Conservation (phyloP, 2,113 vertebrate genomes). For the Ptilorrhoa leucosticta region DNA sequence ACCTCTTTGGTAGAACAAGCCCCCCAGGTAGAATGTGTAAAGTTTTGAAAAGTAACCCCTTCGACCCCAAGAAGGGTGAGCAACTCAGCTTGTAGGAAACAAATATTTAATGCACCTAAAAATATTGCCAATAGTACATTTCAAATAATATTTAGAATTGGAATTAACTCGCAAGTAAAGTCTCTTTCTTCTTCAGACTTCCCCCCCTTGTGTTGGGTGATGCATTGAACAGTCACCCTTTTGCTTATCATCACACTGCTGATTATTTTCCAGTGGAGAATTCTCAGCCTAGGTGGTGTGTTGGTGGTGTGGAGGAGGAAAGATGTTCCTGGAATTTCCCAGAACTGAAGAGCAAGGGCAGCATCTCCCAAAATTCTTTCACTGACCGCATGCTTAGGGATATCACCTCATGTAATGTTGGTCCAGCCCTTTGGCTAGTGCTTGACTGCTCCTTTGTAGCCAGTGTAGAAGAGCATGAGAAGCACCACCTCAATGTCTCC, state of each 20-base stretch:
- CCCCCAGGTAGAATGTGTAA: neutral
- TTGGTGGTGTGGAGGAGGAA: neutral
- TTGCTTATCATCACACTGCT: neutral
- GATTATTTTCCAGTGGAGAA: neutral
- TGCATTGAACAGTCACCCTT: neutral
- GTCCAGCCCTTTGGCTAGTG: neutral
- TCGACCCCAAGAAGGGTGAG: neutral
- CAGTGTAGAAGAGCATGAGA: neutral
- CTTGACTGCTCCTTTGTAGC: neutral
- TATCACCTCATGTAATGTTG: neutral
- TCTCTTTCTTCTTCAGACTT: neutral
- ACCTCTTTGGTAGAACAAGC: neutral
- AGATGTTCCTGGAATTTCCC: neutral
- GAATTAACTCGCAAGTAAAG: neutral
- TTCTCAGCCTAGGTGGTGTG: neutral
- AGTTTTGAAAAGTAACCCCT: neutral
- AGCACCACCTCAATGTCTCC: neutral
- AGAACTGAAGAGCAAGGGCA: neutral
- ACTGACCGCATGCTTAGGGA: rapidly evolving
- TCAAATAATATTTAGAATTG: neutral
- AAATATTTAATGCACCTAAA: neutral
- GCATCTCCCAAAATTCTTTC: neutral
- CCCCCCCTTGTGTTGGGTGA: neutral
- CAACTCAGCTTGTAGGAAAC: neutral
- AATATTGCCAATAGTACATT: neutral